phyloP scores from a whole-genome alignment of 2,797 vertebrate genomes.

The Lagocephalus sceleratus region DNA sequence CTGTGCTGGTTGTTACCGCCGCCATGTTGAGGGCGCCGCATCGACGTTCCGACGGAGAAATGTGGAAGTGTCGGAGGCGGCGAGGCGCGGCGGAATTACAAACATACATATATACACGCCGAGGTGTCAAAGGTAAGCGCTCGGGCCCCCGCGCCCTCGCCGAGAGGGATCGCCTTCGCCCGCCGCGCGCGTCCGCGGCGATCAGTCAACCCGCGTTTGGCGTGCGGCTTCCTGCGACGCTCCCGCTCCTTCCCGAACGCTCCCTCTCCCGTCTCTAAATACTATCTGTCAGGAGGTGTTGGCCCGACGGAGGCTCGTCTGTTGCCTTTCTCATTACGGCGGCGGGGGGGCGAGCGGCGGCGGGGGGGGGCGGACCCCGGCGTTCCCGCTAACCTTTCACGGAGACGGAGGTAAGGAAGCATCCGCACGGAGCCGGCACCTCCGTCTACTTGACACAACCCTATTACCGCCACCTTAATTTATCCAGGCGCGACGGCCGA shows the following conservation, averaged over 20 bases:
- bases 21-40: constrained; percentile 39
- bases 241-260: constrained; percentile 59
- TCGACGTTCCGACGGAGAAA: constrained; percentile 38
- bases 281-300: constrained; percentile 64
- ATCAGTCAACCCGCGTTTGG: constrained; percentile 60
- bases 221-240: constrained; percentile 62
- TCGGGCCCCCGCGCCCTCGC: constrained; percentile 17
- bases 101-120: constrained; percentile 38
- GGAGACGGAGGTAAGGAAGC: constrained; percentile 64
- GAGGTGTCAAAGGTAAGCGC: constrained; percentile 45
- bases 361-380: constrained; percentile 53
- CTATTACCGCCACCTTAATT: constrained; percentile 73
- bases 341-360: constrained; percentile 44
- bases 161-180: constrained; percentile 41
- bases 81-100: constrained; percentile 38
- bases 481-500: constrained; percentile 64
- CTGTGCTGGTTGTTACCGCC: constrained; percentile 49
- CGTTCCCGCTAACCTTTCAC: constrained; percentile 63
- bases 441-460: constrained; percentile 72
- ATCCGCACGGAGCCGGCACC: constrained; percentile 63
- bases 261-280: constrained; percentile 58
- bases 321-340: constrained; percentile 68
- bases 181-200: constrained; percentile 42
- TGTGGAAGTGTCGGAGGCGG: constrained; percentile 50
- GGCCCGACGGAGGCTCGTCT: constrained; percentile 63